Percentiles rank a stretch among this genome's conserved stretches.
These are phyloP conservation scores for Pangasius krempfi DNA, from an alignment of 2,797 vertebrate species.

Conservation along the genomic window DNA sequence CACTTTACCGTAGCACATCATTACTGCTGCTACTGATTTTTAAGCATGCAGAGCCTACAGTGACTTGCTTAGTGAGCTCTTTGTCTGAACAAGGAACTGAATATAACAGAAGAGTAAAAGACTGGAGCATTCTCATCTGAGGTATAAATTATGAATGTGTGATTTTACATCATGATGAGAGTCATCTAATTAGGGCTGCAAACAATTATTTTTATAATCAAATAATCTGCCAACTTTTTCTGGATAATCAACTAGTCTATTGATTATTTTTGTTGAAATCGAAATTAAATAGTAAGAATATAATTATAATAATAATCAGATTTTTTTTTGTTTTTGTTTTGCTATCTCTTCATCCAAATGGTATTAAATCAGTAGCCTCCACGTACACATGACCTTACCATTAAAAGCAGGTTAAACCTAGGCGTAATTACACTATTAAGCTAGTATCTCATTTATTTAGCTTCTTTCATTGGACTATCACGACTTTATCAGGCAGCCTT, in stretches of 20 bases:
- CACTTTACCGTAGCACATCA: not conserved
- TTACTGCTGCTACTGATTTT: not conserved
- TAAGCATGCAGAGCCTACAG: not conserved
- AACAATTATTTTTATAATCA: not conserved
- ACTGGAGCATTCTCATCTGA: not conserved
- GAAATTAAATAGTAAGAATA: too few species aligned
- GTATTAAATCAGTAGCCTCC: not conserved
- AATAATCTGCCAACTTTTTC: not conserved
- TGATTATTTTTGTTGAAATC: not conserved
- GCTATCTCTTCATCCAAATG: not conserved
- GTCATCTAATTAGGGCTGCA: not conserved
- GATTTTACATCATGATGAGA: not conserved
- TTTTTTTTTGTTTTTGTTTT: not conserved
- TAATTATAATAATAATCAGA: too few species aligned
- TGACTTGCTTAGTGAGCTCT: not conserved
- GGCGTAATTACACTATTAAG: not conserved
- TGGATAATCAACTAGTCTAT: not conserved
- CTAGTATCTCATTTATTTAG: not conserved
- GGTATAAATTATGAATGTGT: not conserved
- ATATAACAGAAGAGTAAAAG: not conserved
- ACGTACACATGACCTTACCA: too few species aligned
- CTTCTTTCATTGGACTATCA: not conserved
- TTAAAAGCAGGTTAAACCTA: too few species aligned
- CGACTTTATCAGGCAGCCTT: not conserved
- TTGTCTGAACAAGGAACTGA: not conserved